A percentile compares a stretch with the other conserved stretches of the same genome.
These are phyloP conservation scores for Drosophila carrolli DNA, from an alignment of 1,140 invertebrate species.

Conservation along the genomic window DNA sequence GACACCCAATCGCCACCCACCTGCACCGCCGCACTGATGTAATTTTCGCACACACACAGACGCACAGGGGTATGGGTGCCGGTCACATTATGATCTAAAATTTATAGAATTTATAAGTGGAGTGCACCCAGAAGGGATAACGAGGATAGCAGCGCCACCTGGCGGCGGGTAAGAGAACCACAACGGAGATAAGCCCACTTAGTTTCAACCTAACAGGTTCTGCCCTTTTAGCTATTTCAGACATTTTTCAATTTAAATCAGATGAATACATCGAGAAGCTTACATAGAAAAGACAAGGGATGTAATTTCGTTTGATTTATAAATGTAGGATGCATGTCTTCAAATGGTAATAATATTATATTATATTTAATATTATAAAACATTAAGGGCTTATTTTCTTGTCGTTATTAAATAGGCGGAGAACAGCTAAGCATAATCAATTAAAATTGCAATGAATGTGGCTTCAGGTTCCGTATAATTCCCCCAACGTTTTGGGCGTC, in stretches of 20 bases:
- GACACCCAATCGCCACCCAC: constrained; percentile 28
- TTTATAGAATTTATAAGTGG: constrained; percentile 81
- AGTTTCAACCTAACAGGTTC: background rate
- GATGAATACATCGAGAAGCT: too few species aligned
- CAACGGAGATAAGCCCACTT: constrained; percentile 19
- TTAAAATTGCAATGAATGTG: constrained; percentile 45
- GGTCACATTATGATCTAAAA: constrained; percentile 78
- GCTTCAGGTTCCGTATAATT: background rate
- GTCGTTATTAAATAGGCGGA: too few species aligned
- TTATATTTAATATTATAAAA: too few species aligned
- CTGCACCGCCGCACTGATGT: constrained; percentile 40
- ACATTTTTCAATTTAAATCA: too few species aligned
- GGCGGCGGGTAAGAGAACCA: constrained; percentile 30
- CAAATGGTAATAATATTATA: too few species aligned
- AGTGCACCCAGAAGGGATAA: constrained; percentile 63
- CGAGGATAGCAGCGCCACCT: constrained; percentile 39
- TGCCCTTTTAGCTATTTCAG: background rate
- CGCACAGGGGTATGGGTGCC: constrained; percentile 20
- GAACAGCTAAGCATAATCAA: constrained; percentile 16
- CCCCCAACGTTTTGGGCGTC: background rate
- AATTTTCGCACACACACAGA: constrained; percentile 40
- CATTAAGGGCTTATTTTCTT: too few species aligned
- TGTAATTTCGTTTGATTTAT: too few species aligned
- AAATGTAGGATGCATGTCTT: too few species aligned
- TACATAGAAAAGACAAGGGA: too few species aligned